Conservation (phyloP, 2,888 invertebrate genomes). For the Pseudanteris insignis region DNA sequence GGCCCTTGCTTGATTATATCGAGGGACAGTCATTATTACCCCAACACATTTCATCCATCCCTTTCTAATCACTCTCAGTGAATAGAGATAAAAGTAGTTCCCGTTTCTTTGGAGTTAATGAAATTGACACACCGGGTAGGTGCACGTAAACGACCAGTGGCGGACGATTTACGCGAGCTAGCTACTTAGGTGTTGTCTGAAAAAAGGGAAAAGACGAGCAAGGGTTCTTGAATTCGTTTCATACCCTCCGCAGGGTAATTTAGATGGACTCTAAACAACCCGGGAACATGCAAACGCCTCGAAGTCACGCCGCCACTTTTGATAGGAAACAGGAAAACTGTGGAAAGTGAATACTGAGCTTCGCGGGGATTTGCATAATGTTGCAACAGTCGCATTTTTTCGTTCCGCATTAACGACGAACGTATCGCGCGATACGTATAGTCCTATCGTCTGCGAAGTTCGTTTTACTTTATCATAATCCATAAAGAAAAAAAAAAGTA, state of each 20-base stretch:
- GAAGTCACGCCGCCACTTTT: constrained; percentile 34
- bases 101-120: too few relatives aligned
- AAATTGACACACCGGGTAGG: constrained; percentile 8
- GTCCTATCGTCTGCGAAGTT: too few relatives aligned
- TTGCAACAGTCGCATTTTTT: constrained; percentile 18
- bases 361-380: constrained; percentile 25
- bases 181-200: constrained; percentile 1
- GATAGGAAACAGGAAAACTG: constrained; percentile 26
- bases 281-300: constrained; percentile 49
- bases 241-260: constrained; percentile 53
- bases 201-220: constrained; percentile 12
- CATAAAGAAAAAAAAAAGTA: too few relatives aligned
- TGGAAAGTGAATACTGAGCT: constrained; percentile 34
- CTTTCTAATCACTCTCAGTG: too few relatives aligned
- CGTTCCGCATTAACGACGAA: constrained; percentile 12
- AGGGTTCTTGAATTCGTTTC: constrained; percentile 44
- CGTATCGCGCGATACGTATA: too few relatives aligned
- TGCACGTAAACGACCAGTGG: background rate
- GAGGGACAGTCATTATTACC: too few relatives aligned
- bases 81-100: too few relatives aligned
- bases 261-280: constrained; percentile 55
- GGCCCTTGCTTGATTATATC: too few relatives aligned
- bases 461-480: too few relatives aligned
- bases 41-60: too few relatives aligned
- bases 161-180: constrained; percentile 5